These are phyloP conservation scores for Sisor rabdophorus DNA, from an alignment of 2,113 vertebrate species.

Conservation along the genomic window DNA sequence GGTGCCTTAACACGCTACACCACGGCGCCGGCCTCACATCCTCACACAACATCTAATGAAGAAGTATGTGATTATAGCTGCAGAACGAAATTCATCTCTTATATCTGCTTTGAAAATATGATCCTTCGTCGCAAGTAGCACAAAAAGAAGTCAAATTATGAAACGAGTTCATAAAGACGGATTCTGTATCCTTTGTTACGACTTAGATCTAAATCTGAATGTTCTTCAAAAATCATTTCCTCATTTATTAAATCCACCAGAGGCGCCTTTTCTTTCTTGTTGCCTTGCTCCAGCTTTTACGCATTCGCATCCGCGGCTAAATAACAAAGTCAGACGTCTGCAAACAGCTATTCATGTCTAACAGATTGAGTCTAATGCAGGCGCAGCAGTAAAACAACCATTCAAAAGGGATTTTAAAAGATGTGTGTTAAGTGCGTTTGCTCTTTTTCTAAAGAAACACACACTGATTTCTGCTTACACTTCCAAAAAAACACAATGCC, in stretches of 20 bases:
- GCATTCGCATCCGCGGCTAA: neutral
- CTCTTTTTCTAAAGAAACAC: neutral
- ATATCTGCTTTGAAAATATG: too few species aligned
- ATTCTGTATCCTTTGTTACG: too few species aligned
- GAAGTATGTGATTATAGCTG: too few species aligned
- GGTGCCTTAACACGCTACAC: too few species aligned
- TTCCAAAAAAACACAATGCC: neutral
- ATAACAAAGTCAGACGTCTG: neutral
- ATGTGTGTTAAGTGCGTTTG: neutral
- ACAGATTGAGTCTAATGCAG: conserved; percentile 22
- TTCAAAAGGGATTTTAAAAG: neutral
- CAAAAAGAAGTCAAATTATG: too few species aligned
- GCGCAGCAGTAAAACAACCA: neutral
- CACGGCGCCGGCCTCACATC: too few species aligned
- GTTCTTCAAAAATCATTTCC: neutral
- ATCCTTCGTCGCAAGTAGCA: too few species aligned
- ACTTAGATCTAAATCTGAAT: neutral
- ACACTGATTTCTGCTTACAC: conserved; percentile 6
- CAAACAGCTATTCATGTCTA: conserved; percentile 21
- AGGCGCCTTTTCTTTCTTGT: too few species aligned
- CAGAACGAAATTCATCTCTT: too few species aligned
- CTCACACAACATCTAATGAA: too few species aligned
- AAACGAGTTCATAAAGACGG: too few species aligned
- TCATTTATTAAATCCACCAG: too few species aligned
- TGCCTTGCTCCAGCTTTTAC: neutral